Evolutionary conservation across 2,888 invertebrate species (phyloP).

Genomic region (Galeruca laticollis): DNA sequence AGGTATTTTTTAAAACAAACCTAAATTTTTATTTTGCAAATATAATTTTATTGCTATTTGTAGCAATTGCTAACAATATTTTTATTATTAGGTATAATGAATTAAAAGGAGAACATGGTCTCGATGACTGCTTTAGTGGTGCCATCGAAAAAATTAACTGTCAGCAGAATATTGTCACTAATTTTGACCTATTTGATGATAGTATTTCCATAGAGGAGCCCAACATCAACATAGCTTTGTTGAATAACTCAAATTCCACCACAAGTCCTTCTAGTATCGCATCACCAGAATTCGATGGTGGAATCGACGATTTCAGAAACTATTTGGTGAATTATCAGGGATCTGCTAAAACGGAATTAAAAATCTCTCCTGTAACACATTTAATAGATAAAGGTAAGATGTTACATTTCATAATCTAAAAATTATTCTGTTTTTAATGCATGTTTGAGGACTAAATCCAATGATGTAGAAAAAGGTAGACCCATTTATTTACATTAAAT

Average conservation of each 20-base stretch:
- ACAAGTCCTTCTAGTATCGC: conserved; percentile 25
- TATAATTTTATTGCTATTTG: neutral
- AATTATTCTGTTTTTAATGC: too few species aligned
- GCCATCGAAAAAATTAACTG: conserved; percentile 41
- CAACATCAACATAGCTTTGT: neutral
- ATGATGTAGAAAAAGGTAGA: too few species aligned
- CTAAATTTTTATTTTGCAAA: neutral
- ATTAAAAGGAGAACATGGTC: conserved; percentile 35
- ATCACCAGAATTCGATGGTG: conserved; percentile 48
- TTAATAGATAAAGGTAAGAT: neutral
- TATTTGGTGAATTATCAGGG: conserved; percentile 33
- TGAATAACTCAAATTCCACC: conserved; percentile 7
- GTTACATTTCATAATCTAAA: neutral
- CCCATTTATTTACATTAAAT: too few species aligned
- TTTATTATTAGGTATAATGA: conserved; percentile 24
- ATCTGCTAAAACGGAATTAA: neutral
- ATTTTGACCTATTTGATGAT: conserved; percentile 46
- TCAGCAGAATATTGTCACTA: conserved; percentile 32
- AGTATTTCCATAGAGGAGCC: neutral
- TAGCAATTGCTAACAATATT: neutral
- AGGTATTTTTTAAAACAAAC: too few species aligned
- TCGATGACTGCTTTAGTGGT: conserved; percentile 45
- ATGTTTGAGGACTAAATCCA: too few species aligned
- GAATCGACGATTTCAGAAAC: conserved; percentile 44
- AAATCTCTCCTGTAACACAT: neutral